These are phyloP conservation scores for Chloroceryle inda DNA, from an alignment of 2,797 vertebrate genomes.

Conservation along the genomic window DNA sequence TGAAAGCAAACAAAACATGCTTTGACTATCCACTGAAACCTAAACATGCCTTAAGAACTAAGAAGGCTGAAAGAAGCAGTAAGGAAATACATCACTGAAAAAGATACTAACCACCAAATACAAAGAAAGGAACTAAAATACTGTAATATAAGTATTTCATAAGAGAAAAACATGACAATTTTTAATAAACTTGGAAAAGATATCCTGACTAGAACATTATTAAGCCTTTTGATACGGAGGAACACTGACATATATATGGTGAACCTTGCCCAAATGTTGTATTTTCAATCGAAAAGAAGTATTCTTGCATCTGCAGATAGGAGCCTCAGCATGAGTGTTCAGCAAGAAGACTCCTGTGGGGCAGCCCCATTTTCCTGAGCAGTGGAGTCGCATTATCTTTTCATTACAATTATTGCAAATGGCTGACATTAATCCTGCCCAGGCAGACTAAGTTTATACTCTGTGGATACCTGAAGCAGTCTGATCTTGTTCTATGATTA, in stretches of 20 bases:
- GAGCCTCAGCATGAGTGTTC: neutral
- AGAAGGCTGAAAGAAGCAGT: neutral
- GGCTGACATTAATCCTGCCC: neutral
- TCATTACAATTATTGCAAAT: neutral
- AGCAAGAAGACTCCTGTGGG: neutral
- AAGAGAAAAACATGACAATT: neutral
- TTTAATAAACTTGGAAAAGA: neutral
- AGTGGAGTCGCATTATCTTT: neutral
- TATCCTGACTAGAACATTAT: neutral
- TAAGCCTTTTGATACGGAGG: neutral
- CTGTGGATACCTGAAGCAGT: neutral
- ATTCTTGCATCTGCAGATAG: neutral
- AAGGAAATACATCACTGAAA: neutral
- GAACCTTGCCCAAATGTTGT: neutral
- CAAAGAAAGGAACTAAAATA: neutral
- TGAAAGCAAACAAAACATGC: neutral
- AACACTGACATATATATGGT: fast-evolving
- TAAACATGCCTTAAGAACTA: neutral
- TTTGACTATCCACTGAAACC: neutral
- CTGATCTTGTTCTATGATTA: neutral
- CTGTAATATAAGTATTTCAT: neutral
- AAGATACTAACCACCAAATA: neutral
- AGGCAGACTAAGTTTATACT: neutral
- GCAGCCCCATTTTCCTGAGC: neutral
- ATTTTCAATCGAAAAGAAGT: neutral